Base-by-base conservation (phyloP, 2,888 invertebrate species). In the Argyresthia goedartella region DNA sequence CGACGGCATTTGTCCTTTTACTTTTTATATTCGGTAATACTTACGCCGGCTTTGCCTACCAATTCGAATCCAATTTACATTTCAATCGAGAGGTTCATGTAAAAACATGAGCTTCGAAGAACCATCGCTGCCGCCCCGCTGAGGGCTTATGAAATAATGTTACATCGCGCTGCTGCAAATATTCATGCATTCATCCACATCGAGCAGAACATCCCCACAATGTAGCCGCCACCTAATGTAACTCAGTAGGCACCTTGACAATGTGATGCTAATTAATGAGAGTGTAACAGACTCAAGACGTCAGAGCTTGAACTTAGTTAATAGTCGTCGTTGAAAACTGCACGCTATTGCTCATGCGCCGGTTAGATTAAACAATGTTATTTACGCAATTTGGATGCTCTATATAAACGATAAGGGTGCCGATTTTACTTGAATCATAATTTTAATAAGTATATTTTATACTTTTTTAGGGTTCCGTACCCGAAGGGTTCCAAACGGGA, bases 51-150 rank as follows among this genome's bases (percentile, higher is more conserved):
- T 73, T 74, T 75, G 72, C 71, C 70, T 73, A 73, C 76, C 78
- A 76, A 76, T 77, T 78, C 73, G 70, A 72, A 75, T 73, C 71
- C 75, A 78, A 79, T 79, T 79, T 78, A 78, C 78, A 78, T 79
- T 79, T 78, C 78, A 79, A 78, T 78, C 78, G 74, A 60, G 62
- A 66, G 72, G 62, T 76, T 78, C 78, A 78, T 78, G 78, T 73
- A 75, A 78, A 78, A 76, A 78, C 78, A 78, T 78, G 78, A 79
- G 76, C 59, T 60, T 60, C 65, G 61, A 62, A 62, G 71, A 66
- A 67, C 65, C 62, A 59, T 58, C 62, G 64, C 61, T 59, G 63
- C 64, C 59, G 60, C 71, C 73, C 59, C 62, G 64, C 61, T 59
- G 63, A 65, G 60, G 60, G 71, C 73, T 76, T 78, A 75, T 76